Base-by-base conservation (phyloP, 2,797 vertebrate genomes). In the Enteromius fasciolatus region DNA sequence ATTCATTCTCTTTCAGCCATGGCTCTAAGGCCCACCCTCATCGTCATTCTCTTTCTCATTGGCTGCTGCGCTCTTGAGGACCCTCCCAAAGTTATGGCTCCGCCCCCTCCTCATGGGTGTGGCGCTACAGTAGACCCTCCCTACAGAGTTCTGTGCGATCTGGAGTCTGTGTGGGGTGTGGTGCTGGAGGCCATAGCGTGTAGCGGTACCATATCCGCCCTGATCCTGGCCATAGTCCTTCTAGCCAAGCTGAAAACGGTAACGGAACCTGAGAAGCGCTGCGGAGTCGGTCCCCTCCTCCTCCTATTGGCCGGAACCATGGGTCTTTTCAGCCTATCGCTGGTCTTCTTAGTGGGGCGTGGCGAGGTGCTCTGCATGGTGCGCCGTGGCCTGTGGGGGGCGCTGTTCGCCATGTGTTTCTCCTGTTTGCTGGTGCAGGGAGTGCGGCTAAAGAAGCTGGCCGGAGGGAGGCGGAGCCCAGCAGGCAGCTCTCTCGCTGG, bases 151-250 rank as follows among this genome's bases (percentile, higher is more conserved):
- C 95, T 99, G 87, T 99, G 98, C 1, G 97, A 99, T 92, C 96
- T 99, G 95, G 97, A 99, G 91, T 94, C 97, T 0, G 94, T 96
- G 11, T 99, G 98, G 98, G 98, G 97, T 0, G 96, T 99, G 41
- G 97, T 98, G 1, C 89, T 99, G 92, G 98, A 99, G 92, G 96
- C 97, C 0, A 94, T 97, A 64, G 97, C 98, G 0, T 97, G 97
- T 41, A 94, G 96, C 0, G 98, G 98, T 0, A 96, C 95, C 48
- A 83, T 98, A 64, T 95, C 96, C 20, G 96, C 97, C 0, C 83
- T 99, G n/a, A 90, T 97, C 57, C 93, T 99, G 74, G 94, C 94
- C 54, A 90, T 95, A 17, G 94, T 98, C 52, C 87, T 99, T 72
- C 89, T 98, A 33, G 96, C 93, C 75, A 95, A 95, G 88, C 92